phyloP scores from a whole-genome alignment of 2,113 vertebrate genomes.

The Nestor notabilis region DNA sequence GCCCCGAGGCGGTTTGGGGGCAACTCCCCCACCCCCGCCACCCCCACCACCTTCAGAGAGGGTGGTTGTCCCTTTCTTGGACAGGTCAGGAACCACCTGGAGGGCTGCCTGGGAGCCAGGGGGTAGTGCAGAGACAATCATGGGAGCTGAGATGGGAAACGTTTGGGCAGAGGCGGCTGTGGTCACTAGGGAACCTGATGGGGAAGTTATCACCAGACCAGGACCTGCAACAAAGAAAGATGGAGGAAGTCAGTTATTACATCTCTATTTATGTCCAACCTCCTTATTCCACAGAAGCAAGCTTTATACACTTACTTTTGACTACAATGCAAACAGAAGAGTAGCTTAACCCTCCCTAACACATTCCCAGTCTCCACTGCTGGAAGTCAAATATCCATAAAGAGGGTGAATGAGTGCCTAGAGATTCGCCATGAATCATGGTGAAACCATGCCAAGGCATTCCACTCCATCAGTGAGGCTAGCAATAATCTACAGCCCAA shows the following conservation, averaged over 20 bases:
- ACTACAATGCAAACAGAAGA: neutral
- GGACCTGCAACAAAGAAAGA: slow-evolving; percentile 78
- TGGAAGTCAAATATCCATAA: neutral
- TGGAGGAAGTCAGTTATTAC: slow-evolving; percentile 1
- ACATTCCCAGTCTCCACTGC: neutral
- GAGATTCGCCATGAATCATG: neutral
- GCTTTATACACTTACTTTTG: neutral
- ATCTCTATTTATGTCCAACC: neutral
- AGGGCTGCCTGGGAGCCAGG: slow-evolving; percentile 82
- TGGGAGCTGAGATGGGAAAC: slow-evolving; percentile 91
- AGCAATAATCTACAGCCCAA: neutral
- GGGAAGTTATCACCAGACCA: slow-evolving; percentile 95
- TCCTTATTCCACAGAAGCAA: neutral
- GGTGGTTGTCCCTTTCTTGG: slow-evolving; percentile 76
- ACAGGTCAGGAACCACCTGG: slow-evolving; percentile 81
- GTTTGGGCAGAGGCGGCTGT: slow-evolving; percentile 85
- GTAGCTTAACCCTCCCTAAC: neutral
- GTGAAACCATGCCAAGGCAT: neutral
- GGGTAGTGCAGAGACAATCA: slow-evolving; percentile 93
- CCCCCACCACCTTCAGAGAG: slow-evolving; percentile 68
- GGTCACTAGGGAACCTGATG: slow-evolving; percentile 92
- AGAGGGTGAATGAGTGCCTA: neutral
- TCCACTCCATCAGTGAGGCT: neutral
- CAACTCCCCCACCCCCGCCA: slow-evolving; percentile 66
- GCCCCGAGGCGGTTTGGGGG: slow-evolving; percentile 77